Conservation (phyloP, 2,797 vertebrate species). For the Liasis olivaceus region DNA sequence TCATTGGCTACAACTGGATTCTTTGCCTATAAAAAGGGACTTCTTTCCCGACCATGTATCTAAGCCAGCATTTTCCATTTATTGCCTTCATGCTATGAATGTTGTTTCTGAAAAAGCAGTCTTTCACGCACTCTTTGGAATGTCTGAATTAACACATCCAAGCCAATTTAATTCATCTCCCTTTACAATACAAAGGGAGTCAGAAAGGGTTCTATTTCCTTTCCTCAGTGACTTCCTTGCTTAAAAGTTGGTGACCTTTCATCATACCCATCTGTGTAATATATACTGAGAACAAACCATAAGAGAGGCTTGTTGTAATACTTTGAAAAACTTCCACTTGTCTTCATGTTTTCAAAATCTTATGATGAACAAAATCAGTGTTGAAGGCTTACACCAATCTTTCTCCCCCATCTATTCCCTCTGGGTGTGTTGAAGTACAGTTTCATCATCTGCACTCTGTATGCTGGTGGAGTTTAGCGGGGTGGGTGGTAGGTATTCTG, state of each 20-base stretch:
- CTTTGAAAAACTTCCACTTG: conserved; percentile 37
- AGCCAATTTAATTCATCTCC: conserved; percentile 50
- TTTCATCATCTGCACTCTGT: neutral
- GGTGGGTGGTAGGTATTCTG: neutral
- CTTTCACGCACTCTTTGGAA: conserved; percentile 52
- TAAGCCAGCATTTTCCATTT: conserved; percentile 9
- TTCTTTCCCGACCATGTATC: conserved; percentile 37
- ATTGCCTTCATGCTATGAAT: conserved; percentile 33
- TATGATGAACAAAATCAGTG: conserved; percentile 41
- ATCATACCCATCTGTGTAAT: neutral
- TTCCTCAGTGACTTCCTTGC: conserved; percentile 48
- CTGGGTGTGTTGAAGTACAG: neutral
- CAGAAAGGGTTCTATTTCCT: conserved; percentile 33
- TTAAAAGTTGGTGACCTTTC: conserved; percentile 23
- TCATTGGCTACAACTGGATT: conserved; percentile 62
- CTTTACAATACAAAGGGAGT: conserved; percentile 26
- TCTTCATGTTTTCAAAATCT: neutral
- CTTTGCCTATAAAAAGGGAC: conserved; percentile 67
- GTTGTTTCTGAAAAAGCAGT: conserved; percentile 29
- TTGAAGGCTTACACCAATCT: conserved; percentile 36
- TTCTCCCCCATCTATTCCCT: neutral
- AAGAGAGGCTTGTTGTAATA: conserved; percentile 11
- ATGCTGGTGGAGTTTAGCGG: neutral
- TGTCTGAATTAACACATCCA: conserved; percentile 41
- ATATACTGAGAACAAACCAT: conserved; percentile 40